phyloP scores from a whole-genome alignment of 2,888 invertebrate species.

The Archaeoteleia sp. region DNA sequence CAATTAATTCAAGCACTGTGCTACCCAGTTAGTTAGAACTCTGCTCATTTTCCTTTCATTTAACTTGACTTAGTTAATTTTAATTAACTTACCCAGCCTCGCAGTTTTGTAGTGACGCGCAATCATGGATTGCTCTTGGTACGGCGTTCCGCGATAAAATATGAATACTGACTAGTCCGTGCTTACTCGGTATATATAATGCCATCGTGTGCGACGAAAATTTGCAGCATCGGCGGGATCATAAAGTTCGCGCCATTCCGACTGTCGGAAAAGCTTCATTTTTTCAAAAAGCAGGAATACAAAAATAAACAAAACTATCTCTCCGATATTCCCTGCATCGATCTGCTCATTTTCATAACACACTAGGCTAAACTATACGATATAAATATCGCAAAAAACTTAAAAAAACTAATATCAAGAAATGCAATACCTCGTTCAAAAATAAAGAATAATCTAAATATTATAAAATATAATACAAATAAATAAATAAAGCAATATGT shows the following conservation, averaged over 20 bases:
- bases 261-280: not conserved
- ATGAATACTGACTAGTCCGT: constrained; percentile 70
- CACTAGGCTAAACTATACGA: too few species aligned
- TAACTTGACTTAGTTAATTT: constrained; percentile 15
- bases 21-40: not conserved
- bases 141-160: constrained; percentile 52
- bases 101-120: constrained; percentile 27
- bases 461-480: too few species aligned
- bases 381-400: too few species aligned
- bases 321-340: too few species aligned
- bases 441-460: too few species aligned
- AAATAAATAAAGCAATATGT: too few species aligned
- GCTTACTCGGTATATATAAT: constrained; percentile 16
- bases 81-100: constrained; percentile 19
- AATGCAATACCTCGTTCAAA: too few species aligned
- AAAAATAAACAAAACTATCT: too few species aligned
- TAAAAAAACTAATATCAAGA: too few species aligned
- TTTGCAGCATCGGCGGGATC: constrained; percentile 1
- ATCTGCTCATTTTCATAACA: too few species aligned
- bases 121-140: constrained; percentile 56
- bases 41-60: constrained; percentile 12
- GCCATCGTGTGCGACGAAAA: constrained; percentile 9
- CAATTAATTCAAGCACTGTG: constrained; percentile 3
- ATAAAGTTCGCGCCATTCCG: not conserved
- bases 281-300: too few species aligned